Percentiles rank a stretch among this genome's conserved stretches.
These are phyloP conservation scores for Drosophila leontia DNA, from an alignment of 1,140 invertebrate genomes.

Conservation along the genomic window DNA sequence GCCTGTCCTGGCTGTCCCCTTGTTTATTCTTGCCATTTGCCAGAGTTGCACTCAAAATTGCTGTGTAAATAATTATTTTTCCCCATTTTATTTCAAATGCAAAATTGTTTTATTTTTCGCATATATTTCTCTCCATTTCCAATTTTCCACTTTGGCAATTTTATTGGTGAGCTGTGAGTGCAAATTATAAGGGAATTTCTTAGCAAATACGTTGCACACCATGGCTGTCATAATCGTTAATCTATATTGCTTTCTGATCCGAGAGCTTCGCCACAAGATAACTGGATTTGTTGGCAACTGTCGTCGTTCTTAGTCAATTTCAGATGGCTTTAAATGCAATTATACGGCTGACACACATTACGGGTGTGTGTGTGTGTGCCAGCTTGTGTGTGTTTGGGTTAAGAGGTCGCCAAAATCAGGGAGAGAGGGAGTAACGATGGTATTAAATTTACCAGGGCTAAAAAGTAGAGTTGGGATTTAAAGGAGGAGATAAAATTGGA, in stretches of 20 bases:
- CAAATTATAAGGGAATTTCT: constrained; percentile 10
- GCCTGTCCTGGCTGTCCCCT: constrained; percentile 17
- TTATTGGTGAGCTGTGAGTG: constrained; percentile 32
- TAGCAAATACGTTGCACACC: background rate
- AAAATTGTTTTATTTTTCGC: constrained; percentile 66
- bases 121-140: constrained; percentile 16
- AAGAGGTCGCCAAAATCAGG: constrained; percentile 16
- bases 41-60: constrained; percentile 58
- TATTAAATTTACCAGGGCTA: background rate
- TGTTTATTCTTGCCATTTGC: constrained; percentile 23
- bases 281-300: constrained; percentile 30
- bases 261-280: constrained; percentile 14
- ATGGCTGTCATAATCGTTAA: constrained; percentile 34
- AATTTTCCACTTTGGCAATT: constrained; percentile 25
- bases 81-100: constrained; percentile 55
- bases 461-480: background rate
- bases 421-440: background rate
- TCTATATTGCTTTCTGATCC: constrained; percentile 38
- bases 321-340: constrained; percentile 47
- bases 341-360: constrained; percentile 3
- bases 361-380: background rate
- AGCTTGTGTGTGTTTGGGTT: constrained; percentile 1
- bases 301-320: constrained; percentile 30
- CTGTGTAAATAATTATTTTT: constrained; percentile 60
- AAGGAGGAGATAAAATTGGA: background rate